Base-by-base conservation (phyloP, 1,140 invertebrate species). In the Zaprionus nigranus region DNA sequence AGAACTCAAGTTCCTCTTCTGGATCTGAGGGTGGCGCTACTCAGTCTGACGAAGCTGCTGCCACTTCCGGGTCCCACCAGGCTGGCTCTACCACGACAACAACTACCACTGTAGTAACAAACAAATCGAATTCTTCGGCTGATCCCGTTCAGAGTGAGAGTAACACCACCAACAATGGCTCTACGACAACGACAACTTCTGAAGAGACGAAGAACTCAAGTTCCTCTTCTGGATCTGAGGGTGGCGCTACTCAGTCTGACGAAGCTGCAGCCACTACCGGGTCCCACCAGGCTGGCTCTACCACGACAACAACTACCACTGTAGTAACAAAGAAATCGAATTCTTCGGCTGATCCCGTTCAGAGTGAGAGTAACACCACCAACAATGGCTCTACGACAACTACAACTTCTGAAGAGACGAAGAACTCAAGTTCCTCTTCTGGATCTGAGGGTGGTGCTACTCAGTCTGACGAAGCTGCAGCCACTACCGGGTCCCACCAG, bases 281-380 rank as follows among this genome's bases (percentile, higher is more conserved):
- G 12, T 64, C 53, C 7, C 17, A 11, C 6, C 54, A 71, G 28
- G 49, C 58, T 5, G 36, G 58, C 17, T 61, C 69, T 2, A 43
- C 61, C n/a, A 63, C 68, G 4, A 58, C 56, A 11, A 75, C 72
- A 30, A 30, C 30, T 15, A 62, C 59, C 3, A 57, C 65, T 11
- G 46, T 62, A 9, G 65, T 54, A 13, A 38, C 36, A 1, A 46
- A n/a, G n/a, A n/a, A n/a, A n/a, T n/a, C n/a, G n/a, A n/a, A n/a
- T n/a, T n/a, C n/a, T n/a, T n/a, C n/a, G n/a, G n/a, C n/a, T n/a
- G n/a, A n/a, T n/a, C n/a, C n/a, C n/a, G n/a, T n/a, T n/a, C n/a
- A n/a, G n/a, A n/a, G n/a, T n/a, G n/a, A n/a, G n/a, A n/a, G n/a
- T n/a, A n/a, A n/a, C n/a, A n/a, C n/a, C n/a, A n/a, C n/a, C n/a